phyloP scores from a whole-genome alignment of 2,797 vertebrate species.

The Bryconaethiops microstoma region DNA sequence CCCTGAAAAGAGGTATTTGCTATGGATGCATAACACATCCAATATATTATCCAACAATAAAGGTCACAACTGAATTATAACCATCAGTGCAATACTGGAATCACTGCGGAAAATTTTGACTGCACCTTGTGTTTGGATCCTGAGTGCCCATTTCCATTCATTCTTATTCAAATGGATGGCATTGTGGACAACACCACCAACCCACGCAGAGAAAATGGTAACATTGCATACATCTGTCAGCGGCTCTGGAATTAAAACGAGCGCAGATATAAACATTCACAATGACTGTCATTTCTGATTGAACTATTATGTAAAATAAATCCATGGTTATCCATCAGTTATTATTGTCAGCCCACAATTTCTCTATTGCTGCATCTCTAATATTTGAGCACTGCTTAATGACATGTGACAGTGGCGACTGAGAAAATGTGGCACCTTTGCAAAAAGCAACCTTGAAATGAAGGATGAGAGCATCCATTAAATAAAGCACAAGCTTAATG shows the following conservation, averaged over 20 bases:
- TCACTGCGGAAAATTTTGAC: not conserved
- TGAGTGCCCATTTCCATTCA: no score
- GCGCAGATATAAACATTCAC: not conserved
- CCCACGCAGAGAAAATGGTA: not conserved
- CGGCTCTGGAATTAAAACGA: not conserved
- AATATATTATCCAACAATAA: not conserved
- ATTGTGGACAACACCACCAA: not conserved
- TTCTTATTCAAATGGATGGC: not conserved
- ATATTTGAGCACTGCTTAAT: constrained; percentile 33
- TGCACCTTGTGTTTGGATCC: not conserved
- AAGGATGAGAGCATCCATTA: not conserved
- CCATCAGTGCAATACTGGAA: not conserved
- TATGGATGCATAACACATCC: not conserved
- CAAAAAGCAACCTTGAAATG: constrained; percentile 15
- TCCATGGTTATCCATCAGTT: not conserved
- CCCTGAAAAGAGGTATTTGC: constrained; percentile 19
- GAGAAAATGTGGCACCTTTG: constrained; percentile 27
- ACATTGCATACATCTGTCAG: not conserved
- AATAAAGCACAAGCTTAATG: constrained; percentile 54
- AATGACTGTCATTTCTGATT: not conserved
- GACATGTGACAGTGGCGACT: constrained; percentile 14
- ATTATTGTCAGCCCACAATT: not conserved
- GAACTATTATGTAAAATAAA: not conserved
- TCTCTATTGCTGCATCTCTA: not conserved
- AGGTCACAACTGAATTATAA: not conserved